Percentiles rank a stretch among this genome's conserved stretches.
phyloP scores from a whole-genome alignment of 64 coral and sea anemone species.

The Orbicella faveolata region DNA sequence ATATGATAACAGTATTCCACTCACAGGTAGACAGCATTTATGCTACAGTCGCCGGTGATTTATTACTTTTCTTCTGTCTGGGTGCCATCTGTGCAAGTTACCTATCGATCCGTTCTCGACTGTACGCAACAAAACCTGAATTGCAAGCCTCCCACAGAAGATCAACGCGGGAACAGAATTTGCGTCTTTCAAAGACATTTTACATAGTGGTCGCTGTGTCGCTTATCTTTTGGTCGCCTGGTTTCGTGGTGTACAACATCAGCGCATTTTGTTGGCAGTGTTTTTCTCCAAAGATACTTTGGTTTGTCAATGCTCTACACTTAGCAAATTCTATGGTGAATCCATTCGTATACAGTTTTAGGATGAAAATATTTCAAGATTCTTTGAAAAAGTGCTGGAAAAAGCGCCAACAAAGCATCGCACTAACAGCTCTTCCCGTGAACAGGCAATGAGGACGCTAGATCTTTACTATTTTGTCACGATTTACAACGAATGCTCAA shows the following conservation, averaged over 20 bases:
- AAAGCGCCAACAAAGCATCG: not conserved
- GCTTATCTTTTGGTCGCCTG: not conserved
- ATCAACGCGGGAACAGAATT: not conserved
- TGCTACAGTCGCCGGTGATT: not conserved
- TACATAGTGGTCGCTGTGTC: not conserved
- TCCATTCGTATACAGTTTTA: not conserved
- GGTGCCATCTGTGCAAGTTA: not conserved
- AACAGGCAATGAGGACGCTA: too few relatives aligned
- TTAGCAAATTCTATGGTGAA: not conserved
- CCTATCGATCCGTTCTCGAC: not conserved
- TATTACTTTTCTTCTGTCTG: not conserved
- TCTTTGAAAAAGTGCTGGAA: not conserved
- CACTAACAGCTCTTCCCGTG: not conserved
- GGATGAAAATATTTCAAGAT: constrained; percentile 2
- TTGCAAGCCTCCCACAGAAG: not conserved
- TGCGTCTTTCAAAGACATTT: not conserved
- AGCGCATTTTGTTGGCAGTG: not conserved
- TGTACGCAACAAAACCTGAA: not conserved
- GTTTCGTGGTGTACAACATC: not conserved
- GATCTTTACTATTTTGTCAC: too few relatives aligned
- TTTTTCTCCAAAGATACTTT: not conserved
- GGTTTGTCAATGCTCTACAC: not conserved
- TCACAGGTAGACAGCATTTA: not conserved
- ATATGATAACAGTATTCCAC: not conserved
- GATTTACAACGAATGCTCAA: too few relatives aligned